A percentile compares a stretch with the other conserved stretches of the same genome.
These are phyloP conservation scores for Thalassophryne amazonica DNA, from an alignment of 2,797 vertebrate species.

Conservation along the genomic window DNA sequence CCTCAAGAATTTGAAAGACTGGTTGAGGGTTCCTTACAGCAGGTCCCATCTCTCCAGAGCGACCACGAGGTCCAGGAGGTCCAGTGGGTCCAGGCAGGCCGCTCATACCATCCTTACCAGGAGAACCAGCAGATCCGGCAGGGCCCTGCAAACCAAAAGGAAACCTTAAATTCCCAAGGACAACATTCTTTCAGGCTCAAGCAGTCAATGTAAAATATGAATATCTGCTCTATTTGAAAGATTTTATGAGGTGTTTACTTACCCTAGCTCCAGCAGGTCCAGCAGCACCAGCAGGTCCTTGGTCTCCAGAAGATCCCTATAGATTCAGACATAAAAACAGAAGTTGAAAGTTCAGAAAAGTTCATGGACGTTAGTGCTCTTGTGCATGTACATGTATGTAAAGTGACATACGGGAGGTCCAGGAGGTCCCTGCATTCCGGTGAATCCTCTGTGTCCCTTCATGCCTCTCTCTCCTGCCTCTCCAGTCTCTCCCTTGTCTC, in stretches of 20 bases:
- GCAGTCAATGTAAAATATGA: neutral
- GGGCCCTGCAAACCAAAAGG: constrained; percentile 81
- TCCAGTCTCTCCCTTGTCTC: constrained; percentile 97
- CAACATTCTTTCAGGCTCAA: neutral
- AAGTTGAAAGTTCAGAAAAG: neutral
- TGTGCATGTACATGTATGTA: neutral
- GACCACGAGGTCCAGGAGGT: constrained; percentile 94
- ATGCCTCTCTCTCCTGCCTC: constrained; percentile 98
- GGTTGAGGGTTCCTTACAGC: too few relatives aligned
- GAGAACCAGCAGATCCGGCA: constrained; percentile 83
- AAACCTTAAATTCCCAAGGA: neutral
- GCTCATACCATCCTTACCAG: constrained; percentile 93
- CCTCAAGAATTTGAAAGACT: too few relatives aligned
- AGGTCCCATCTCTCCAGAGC: constrained; percentile 91
- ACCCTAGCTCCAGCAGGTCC: constrained; percentile 94
- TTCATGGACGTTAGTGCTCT: neutral
- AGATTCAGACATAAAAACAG: constrained; percentile 6
- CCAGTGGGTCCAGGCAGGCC: constrained; percentile 95
- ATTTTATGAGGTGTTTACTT: constrained; percentile 57
- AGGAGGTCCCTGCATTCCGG: constrained; percentile 92
- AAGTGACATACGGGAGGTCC: constrained; percentile 86
- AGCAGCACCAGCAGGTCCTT: constrained; percentile 91
- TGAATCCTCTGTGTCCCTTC: constrained; percentile 99
- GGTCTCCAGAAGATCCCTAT: constrained; percentile 89
- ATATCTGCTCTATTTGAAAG: neutral